A percentile compares a stretch with the other conserved stretches of the same genome.
phyloP scores from a whole-genome alignment of 1,140 invertebrate genomes.

The Dinoponera quadriceps region DNA sequence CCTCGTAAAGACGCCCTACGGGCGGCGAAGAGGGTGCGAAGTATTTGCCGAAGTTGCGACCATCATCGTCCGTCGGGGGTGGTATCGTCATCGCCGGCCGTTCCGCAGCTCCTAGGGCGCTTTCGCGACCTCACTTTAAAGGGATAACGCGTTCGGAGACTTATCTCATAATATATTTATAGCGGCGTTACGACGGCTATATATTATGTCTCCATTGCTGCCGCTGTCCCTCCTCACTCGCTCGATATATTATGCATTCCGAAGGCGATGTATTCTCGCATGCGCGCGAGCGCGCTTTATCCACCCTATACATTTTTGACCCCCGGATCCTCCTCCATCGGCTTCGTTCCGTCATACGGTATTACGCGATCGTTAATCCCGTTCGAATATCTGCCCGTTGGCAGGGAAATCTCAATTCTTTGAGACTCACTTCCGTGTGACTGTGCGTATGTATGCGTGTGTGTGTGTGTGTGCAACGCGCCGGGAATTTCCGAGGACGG shows the following conservation, averaged over 20 bases:
- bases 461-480: not conserved
- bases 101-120: conserved; percentile 17
- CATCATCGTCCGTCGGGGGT: conserved; percentile 31
- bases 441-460: no score
- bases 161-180: conserved; percentile 76
- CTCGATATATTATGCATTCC: conserved; percentile 71
- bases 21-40: conserved; percentile 22
- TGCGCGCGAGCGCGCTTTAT: conserved; percentile 47
- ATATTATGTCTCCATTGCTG: conserved; percentile 65
- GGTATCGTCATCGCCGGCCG: conserved; percentile 55
- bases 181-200: conserved; percentile 65
- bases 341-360: not conserved
- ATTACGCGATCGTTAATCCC: conserved; percentile 6
- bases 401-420: not conserved
- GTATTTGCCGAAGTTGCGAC: conserved; percentile 53
- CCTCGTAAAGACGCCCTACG: conserved; percentile 4
- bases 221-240: conserved; percentile 15
- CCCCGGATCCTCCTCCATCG: conserved; percentile 55
- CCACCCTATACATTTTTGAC: conserved; percentile 64
- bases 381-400: not conserved
- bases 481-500: not conserved
- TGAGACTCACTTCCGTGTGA: not conserved
- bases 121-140: conserved; percentile 62
- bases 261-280: conserved; percentile 63
- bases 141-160: conserved; percentile 70